A percentile compares a stretch with the other conserved stretches of the same genome.
Evolutionary conservation across 2,797 vertebrate genomes (phyloP).

Genomic region (Takifugu ocellatus): DNA sequence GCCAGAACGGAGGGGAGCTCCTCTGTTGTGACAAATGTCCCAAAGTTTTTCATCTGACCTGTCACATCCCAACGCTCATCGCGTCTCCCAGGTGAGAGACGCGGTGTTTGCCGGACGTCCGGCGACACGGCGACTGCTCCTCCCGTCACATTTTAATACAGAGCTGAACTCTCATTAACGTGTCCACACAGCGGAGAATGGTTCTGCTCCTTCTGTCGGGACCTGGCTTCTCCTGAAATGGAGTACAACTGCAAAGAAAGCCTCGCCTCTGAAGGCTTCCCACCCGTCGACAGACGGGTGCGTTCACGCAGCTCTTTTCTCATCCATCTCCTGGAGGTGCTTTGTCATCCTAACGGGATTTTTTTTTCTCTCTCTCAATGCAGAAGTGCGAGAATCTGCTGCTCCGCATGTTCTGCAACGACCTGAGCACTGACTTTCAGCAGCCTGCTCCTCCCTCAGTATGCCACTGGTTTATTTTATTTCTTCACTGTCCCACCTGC

Average conservation of each 20-base stretch:
- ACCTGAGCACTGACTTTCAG: constrained; percentile 94
- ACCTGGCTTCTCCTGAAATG: constrained; percentile 85
- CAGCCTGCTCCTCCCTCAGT: constrained; percentile 87
- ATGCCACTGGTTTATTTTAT: constrained; percentile 46
- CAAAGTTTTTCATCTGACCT: constrained; percentile 95
- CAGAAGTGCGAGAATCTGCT: constrained; percentile 92
- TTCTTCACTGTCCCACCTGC: too few relatives aligned
- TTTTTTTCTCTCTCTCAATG: background rate
- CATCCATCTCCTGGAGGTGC: background rate
- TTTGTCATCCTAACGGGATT: background rate
- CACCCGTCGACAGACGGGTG: constrained; percentile 84
- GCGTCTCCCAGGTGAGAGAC: constrained; percentile 88
- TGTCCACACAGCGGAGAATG: constrained; percentile 85
- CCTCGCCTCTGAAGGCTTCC: constrained; percentile 57
- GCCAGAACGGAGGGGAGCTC: constrained; percentile 95
- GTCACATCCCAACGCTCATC: constrained; percentile 90
- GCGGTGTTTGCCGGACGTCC: background rate
- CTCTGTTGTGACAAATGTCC: constrained; percentile 96
- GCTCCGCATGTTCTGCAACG: constrained; percentile 89
- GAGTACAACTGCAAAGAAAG: constrained; percentile 80
- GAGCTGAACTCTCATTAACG: background rate
- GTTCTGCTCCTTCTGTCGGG: constrained; percentile 92
- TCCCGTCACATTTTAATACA: too few relatives aligned
- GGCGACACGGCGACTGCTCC: too few relatives aligned
- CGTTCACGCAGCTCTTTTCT: constrained; percentile 5